phyloP scores from a whole-genome alignment of 2,113 vertebrate species.

The Oophaga pumilio region DNA sequence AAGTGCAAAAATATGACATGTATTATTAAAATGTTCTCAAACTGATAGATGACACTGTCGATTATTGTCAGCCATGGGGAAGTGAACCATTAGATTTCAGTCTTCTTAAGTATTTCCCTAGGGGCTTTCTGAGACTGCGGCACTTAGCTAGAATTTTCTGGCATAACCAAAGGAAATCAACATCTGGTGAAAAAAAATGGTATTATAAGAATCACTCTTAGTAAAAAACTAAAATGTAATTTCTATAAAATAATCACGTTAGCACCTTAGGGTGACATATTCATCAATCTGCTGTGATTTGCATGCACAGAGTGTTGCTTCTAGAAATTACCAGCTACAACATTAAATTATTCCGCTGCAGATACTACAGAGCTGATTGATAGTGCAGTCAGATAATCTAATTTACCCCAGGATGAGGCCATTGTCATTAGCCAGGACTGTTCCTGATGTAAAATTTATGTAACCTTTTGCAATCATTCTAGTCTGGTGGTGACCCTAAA shows the following conservation, averaged over 20 bases:
- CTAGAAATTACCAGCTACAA: not conserved
- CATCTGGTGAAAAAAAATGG: constrained; percentile 23
- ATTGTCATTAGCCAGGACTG: not conserved
- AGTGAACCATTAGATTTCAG: constrained; percentile 11
- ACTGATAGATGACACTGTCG: constrained; percentile 39
- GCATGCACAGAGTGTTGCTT: constrained; percentile 13
- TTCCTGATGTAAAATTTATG: not conserved
- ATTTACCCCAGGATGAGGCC: constrained; percentile 26
- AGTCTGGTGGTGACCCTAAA: not conserved
- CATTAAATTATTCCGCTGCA: not conserved
- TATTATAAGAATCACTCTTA: constrained; percentile 35
- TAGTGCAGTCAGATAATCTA: constrained; percentile 22
- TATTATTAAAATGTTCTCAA: constrained; percentile 44
- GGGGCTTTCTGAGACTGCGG: constrained; percentile 15
- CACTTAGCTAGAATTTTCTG: constrained; percentile 29
- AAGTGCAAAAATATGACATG: constrained; percentile 34
- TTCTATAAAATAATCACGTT: constrained; percentile 38
- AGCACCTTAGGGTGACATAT: constrained; percentile 33
- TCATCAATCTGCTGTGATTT: constrained; percentile 39
- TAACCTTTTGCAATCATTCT: constrained; percentile 22
- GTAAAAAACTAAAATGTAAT: constrained; percentile 9
- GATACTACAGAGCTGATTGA: constrained; percentile 27
- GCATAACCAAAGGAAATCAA: constrained; percentile 24
- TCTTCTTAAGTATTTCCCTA: constrained; percentile 26
- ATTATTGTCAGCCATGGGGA: constrained; percentile 28